Conservation (phyloP, 1,140 invertebrate genomes). For the Lanistes nyassanus region DNA sequence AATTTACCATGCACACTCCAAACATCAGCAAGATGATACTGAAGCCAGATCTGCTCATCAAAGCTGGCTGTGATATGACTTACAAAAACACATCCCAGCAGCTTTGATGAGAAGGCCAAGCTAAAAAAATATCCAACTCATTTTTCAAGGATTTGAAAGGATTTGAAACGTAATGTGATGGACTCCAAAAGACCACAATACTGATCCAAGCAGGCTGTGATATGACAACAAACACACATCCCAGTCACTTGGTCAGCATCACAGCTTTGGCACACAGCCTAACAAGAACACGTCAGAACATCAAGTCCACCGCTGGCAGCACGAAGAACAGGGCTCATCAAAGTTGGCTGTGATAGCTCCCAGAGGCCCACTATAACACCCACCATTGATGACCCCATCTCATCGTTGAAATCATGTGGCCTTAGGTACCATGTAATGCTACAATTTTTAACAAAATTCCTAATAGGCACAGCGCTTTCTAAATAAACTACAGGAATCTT, state of each 20-base stretch:
- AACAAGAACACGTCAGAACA: neutral
- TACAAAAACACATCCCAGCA: constrained; percentile 47
- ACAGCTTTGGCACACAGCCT: neutral
- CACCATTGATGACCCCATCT: constrained; percentile 76
- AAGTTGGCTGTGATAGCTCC: constrained; percentile 53
- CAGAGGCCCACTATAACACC: constrained; percentile 75
- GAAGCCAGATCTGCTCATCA: constrained; percentile 30
- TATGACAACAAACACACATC: constrained; percentile 57
- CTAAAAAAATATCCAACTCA: neutral
- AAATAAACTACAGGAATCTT: too few relatives aligned
- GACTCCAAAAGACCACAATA: constrained; percentile 26
- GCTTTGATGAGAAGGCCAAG: constrained; percentile 20
- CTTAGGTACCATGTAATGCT: too few relatives aligned
- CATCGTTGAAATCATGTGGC: too few relatives aligned
- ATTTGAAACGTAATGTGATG: neutral
- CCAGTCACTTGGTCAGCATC: constrained; percentile 58
- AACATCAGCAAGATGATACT: too few relatives aligned
- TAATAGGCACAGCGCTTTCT: too few relatives aligned
- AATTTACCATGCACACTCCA: too few relatives aligned
- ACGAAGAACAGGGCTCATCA: constrained; percentile 44
- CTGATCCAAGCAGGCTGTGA: constrained; percentile 68
- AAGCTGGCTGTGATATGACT: constrained; percentile 63
- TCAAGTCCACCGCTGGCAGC: neutral
- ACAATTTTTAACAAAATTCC: too few relatives aligned
- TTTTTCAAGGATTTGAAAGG: neutral